Conservation (phyloP, 2,113 vertebrate genomes). For the Amblyopsis rosae region DNA sequence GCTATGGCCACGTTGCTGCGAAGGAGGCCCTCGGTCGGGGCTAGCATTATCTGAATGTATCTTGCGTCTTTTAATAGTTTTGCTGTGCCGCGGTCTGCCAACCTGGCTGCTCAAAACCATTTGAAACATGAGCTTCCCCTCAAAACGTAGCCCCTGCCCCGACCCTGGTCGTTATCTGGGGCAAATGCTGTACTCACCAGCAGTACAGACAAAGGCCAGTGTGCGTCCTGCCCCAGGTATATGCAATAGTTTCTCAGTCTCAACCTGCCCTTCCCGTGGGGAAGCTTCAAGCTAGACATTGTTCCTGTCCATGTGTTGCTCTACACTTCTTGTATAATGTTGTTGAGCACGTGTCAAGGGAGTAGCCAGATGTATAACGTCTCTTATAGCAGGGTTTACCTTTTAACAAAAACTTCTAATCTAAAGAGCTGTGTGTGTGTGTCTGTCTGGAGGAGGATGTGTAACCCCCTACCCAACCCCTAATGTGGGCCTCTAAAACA, state of each 20-base stretch:
- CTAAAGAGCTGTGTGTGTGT: conserved; percentile 11
- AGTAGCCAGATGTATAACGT: not conserved
- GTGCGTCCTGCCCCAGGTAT: conserved; percentile 13
- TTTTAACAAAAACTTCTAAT: not conserved
- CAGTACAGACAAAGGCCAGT: conserved; percentile 40
- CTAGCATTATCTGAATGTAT: conserved; percentile 71
- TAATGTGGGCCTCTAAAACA: conserved; percentile 60
- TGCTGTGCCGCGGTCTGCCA: conserved; percentile 41
- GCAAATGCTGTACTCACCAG: conserved; percentile 43
- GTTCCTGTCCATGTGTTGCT: no score
- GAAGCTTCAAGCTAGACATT: conserved; percentile 1
- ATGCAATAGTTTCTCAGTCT: conserved; percentile 23
- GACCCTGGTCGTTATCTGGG: conserved; percentile 53
- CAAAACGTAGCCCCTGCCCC: conserved; percentile 23
- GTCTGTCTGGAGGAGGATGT: conserved; percentile 9
- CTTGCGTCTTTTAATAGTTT: conserved; percentile 74
- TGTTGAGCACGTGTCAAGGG: no score
- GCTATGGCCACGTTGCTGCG: conserved; percentile 3
- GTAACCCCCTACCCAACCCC: conserved; percentile 23
- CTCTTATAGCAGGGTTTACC: not conserved
- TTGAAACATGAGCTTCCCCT: conserved; percentile 55
- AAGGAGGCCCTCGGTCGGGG: conserved; percentile 39
- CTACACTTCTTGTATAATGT: no score
- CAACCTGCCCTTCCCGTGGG: conserved; percentile 22
- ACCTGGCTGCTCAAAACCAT: conserved; percentile 55